Evolutionary conservation across 1,140 invertebrate genomes (phyloP).

Genomic region (Ceratina japonica): DNA sequence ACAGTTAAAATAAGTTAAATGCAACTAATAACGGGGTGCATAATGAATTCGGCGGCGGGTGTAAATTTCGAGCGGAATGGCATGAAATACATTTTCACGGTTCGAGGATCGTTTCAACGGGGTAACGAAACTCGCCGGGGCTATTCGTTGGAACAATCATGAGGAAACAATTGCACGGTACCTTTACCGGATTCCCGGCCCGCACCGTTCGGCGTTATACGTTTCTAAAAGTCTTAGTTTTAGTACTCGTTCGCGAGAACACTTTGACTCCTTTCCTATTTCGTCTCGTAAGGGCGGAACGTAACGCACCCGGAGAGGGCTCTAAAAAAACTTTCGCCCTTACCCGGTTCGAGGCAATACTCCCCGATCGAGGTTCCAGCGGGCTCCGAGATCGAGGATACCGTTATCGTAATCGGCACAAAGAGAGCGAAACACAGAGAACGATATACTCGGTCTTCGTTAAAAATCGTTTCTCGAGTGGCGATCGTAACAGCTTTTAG

Average conservation of each 20-base stretch:
- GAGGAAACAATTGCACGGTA: slow-evolving; percentile 12
- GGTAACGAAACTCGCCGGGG: neutral
- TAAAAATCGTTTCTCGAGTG: neutral
- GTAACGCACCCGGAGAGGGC: neutral
- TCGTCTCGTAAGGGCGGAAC: neutral
- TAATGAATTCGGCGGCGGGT: neutral
- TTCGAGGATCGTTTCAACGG: neutral
- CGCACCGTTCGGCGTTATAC: slow-evolving; percentile 8
- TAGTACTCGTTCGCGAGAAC: slow-evolving; percentile 18
- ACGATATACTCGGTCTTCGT: no score
- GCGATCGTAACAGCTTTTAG: no score
- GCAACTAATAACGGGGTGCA: neutral
- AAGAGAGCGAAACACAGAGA: no score
- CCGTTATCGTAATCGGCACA: no score
- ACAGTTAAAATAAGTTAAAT: neutral
- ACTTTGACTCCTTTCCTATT: slow-evolving; percentile 24
- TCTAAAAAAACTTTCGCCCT: slow-evolving; percentile 28
- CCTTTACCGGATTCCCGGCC: neutral
- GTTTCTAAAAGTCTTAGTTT: slow-evolving; percentile 34
- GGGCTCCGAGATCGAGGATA: no score
- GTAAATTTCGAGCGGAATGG: slow-evolving; percentile 1
- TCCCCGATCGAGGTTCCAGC: slow-evolving; percentile 6
- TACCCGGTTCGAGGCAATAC: slow-evolving; percentile 29
- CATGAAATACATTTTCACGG: neutral
- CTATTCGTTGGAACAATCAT: slow-evolving; percentile 17